These are phyloP conservation scores for Conomelus anceps DNA, from an alignment of 2,888 invertebrate species.

Conservation along the genomic window DNA sequence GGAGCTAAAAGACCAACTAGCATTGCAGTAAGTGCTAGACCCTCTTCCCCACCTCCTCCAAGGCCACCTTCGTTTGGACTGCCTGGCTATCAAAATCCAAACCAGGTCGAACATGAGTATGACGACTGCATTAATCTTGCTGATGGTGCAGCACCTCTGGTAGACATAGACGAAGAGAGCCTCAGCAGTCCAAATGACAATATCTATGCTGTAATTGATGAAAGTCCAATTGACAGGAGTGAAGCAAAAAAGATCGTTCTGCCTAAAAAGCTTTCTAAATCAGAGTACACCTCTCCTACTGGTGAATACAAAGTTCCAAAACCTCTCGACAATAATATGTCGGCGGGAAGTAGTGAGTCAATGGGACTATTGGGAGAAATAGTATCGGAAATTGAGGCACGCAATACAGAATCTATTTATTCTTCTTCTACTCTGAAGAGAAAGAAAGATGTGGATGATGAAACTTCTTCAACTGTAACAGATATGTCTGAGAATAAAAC, in stretches of 20 bases:
- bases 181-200: conserved; percentile 58
- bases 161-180: conserved; percentile 54
- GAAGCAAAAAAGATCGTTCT: conserved; percentile 38
- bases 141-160: conserved; percentile 45
- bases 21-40: conserved; percentile 62
- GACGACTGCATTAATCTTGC: conserved; percentile 70
- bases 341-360: conserved; percentile 47
- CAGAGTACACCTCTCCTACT: conserved; percentile 45
- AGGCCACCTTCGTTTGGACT: conserved; percentile 41
- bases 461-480: conserved; percentile 30
- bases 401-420: conserved; percentile 82
- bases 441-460: conserved; percentile 48
- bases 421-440: conserved; percentile 65
- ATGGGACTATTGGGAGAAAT: conserved; percentile 79
- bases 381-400: conserved; percentile 77
- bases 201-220: conserved; percentile 82
- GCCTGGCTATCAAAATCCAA: conserved; percentile 54
- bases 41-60: conserved; percentile 41
- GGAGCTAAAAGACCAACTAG: conserved; percentile 65
- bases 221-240: conserved; percentile 51
- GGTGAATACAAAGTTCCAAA: conserved; percentile 47
- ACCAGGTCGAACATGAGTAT: conserved; percentile 45
- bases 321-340: conserved; percentile 41
- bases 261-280: conserved; percentile 36
- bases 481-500: conserved; percentile 29